These are phyloP conservation scores for Drosophila bunnanda DNA, from an alignment of 2,888 invertebrate species.

Conservation along the genomic window DNA sequence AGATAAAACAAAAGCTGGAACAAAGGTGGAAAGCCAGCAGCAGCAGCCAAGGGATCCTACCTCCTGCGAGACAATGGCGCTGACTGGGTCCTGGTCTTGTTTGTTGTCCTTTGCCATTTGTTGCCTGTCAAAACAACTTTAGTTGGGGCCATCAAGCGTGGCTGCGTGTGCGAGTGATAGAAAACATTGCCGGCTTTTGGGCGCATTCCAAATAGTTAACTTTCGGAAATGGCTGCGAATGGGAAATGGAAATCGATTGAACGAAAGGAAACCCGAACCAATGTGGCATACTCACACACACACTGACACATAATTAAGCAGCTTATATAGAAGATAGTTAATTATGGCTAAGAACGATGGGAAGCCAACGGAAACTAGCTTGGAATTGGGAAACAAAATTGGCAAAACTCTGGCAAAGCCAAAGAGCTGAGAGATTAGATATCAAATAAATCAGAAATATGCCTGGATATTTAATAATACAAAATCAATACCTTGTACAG, in stretches of 20 bases:
- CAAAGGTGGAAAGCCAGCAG: conserved; percentile 65
- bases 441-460: not conserved
- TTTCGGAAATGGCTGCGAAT: conserved; percentile 12
- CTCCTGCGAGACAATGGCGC: conserved; percentile 51
- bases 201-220: conserved; percentile 40
- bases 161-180: conserved; percentile 10
- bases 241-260: conserved; percentile 31
- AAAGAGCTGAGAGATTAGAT: not conserved
- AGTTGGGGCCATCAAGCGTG: conserved; percentile 16
- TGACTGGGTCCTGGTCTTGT: conserved; percentile 22
- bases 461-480: not conserved
- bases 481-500: not conserved
- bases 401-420: not conserved
- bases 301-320: conserved; percentile 31
- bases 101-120: conserved; percentile 37
- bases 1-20: conserved; percentile 67
- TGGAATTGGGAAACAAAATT: not conserved
- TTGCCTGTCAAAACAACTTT: conserved; percentile 47
- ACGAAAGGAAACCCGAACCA: not conserved
- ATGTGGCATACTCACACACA: not conserved
- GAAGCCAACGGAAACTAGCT: not conserved
- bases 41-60: conserved; percentile 39
- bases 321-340: conserved; percentile 31
- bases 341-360: conserved; percentile 15
- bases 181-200: conserved; percentile 57